phyloP scores from a whole-genome alignment of 1,140 invertebrate genomes.

The Hermetia illucens region DNA sequence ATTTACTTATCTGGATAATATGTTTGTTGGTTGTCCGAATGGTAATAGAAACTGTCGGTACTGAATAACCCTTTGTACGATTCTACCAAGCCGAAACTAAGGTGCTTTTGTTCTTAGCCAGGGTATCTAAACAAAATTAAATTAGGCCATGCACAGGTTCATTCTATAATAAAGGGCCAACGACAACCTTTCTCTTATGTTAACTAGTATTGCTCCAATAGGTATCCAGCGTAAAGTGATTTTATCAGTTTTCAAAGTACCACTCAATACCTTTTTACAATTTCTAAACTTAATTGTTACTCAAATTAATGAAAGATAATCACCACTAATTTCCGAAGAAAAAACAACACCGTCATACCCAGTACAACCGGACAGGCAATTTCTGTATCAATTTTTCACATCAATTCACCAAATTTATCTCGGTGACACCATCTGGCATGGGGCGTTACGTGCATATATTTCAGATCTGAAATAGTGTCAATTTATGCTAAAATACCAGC shows the following conservation, averaged over 20 bases:
- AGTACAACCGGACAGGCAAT: background rate
- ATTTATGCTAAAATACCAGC: constrained; percentile 5
- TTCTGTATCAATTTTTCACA: constrained; percentile 3
- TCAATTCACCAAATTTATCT: background rate
- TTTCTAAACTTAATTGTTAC: no score
- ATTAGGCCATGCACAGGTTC: no score
- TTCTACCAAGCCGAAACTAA: no score
- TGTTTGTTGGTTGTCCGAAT: no score
- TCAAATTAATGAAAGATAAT: no score
- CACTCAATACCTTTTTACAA: no score
- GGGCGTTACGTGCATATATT: constrained; percentile 4
- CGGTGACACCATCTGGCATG: constrained; percentile 1
- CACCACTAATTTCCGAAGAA: background rate
- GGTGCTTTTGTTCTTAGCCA: no score
- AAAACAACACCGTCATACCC: background rate
- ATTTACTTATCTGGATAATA: no score
- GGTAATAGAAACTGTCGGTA: no score
- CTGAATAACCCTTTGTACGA: background rate
- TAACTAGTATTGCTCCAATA: background rate
- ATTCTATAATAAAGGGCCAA: no score
- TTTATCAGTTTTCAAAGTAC: background rate
- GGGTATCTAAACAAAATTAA: no score
- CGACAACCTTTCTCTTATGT: no score
- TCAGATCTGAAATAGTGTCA: constrained; percentile 5
- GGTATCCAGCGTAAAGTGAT: background rate